Conservation (phyloP, 2,797 vertebrate species). For the Thalassophryne amazonica region DNA sequence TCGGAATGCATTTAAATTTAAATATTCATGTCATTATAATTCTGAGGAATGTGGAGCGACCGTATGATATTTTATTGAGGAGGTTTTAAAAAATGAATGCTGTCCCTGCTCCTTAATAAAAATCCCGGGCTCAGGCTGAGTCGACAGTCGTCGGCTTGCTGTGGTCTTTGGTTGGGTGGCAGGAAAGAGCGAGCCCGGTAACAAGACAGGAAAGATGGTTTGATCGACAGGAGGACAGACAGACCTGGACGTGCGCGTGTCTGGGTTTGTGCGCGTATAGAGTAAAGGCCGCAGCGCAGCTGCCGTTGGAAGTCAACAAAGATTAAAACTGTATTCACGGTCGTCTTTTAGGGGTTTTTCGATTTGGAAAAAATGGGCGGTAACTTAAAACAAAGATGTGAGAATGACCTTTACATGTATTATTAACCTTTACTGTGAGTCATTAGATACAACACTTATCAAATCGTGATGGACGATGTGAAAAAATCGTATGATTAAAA, state of each 20-base stretch:
- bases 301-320: background rate
- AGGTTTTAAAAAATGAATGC: slow-evolving; percentile 89
- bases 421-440: background rate
- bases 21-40: slow-evolving; percentile 91
- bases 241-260: background rate
- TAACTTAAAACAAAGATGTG: slow-evolving; percentile 1
- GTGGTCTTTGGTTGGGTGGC: slow-evolving; percentile 55
- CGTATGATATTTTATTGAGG: slow-evolving; percentile 88
- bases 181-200: slow-evolving; percentile 35
- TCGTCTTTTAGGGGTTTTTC: background rate
- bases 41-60: slow-evolving; percentile 87
- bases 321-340: background rate
- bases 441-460: background rate
- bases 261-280: background rate
- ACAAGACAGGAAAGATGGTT: slow-evolving; percentile 13
- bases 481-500: too few species aligned
- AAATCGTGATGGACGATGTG: background rate
- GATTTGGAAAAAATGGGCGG: background rate
- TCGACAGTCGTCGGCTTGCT: slow-evolving; percentile 53
- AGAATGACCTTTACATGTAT: slow-evolving; percentile 1
- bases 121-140: slow-evolving; percentile 70
- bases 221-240: background rate
- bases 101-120: slow-evolving; percentile 85
- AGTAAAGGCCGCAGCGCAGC: background rate
- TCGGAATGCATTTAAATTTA: slow-evolving; percentile 86